These are phyloP conservation scores for Anguilla anguilla DNA, from an alignment of 2,797 vertebrate species.

Conservation along the genomic window DNA sequence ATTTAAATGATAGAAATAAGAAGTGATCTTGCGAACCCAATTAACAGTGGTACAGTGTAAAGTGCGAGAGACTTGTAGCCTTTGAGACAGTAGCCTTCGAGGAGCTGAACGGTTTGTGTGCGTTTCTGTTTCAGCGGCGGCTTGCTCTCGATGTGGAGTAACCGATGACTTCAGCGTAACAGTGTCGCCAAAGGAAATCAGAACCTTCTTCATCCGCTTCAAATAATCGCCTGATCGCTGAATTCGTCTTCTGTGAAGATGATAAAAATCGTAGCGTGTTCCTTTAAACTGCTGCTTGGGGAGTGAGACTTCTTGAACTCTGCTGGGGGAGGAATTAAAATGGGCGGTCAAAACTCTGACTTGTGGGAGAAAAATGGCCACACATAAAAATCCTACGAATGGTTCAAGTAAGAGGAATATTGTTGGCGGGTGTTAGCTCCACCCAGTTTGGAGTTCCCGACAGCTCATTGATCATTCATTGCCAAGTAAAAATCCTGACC, in stretches of 20 bases:
- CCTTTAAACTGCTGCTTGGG: background rate
- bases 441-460: background rate
- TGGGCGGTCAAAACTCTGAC: background rate
- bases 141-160: background rate
- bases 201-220: slow-evolving; percentile 86
- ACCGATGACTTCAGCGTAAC: slow-evolving; percentile 66
- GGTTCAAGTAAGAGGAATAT: background rate
- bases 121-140: slow-evolving; percentile 60
- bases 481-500: background rate
- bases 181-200: slow-evolving; percentile 84
- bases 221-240: slow-evolving; percentile 34
- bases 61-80: background rate
- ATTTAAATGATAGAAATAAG: background rate
- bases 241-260: slow-evolving; percentile 29
- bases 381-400: too few species aligned
- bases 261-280: background rate
- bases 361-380: too few species aligned
- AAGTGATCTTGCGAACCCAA: background rate
- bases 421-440: background rate
- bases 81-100: too few species aligned
- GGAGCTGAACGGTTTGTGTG: background rate
- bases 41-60: background rate
- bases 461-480: background rate
- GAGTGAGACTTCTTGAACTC: background rate
- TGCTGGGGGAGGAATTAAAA: background rate